Base-by-base conservation (phyloP, 92 coral and sea anemone genomes). In the Zoanthus sociatus region DNA sequence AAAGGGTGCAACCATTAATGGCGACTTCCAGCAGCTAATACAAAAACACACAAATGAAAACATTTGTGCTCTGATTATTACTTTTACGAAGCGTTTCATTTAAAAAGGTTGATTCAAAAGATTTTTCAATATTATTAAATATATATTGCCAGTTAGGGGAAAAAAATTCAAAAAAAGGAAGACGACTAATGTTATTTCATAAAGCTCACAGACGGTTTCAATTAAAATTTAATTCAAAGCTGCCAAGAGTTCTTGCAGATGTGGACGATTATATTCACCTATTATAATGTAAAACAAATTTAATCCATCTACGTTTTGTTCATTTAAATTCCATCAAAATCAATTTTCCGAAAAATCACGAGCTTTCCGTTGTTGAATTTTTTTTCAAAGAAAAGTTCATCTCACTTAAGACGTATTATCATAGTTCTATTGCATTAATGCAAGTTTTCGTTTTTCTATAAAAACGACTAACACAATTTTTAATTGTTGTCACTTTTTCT, bases 201-300 rank as follows among this genome's bases (percentile, higher is more conserved):
- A 9, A 44, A 61, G 66, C n/a, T 46, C 45, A 51, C 85, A 11
- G 85, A 81, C 85, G 74, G 67, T 81, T 81, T 81, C 60, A 66
- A 81, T 81, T 81, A 81, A 81, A 81, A 1, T 81, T 81, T 81
- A 81, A 81, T 81, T 64, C 31, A 17, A 8, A 81, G 61, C 85
- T 64, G 75, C 85, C 45, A 60, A 6, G 2, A 26, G 30, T 33
- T 54, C n/a, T 31, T 46, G 60, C 73, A n/a, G 85, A 46, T 81
- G 20, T 46, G 47, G 10, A 30, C 14, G 26, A 9, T 51, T 15
- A n/a, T 3, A 48, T 18, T 32, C 69, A 4, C 69, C 20, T 20
- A 55, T 54, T 53, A 77, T 30, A 20, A 5, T 26, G 20, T 53
- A 26, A 53, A 12, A 21, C n/a, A n/a, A 7, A 69, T 83, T 69